phyloP scores from a whole-genome alignment of 2,888 invertebrate species.

The Frankliniella fusca region DNA sequence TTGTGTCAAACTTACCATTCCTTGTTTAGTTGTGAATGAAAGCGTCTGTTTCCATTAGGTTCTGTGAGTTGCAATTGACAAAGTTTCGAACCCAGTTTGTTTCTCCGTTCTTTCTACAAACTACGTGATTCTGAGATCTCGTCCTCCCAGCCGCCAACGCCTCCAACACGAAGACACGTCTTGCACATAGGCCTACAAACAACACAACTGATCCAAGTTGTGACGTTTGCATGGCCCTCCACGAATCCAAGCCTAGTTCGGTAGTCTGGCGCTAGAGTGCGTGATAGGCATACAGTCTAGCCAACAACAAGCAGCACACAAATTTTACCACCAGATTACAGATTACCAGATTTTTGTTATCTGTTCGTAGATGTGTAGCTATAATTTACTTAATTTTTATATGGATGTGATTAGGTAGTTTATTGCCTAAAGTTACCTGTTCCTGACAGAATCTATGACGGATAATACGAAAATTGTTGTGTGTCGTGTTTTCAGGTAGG shows the following conservation, averaged over 20 bases:
- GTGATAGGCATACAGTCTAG: neutral
- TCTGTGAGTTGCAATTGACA: neutral
- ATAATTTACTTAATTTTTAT: too few species aligned
- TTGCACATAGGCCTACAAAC: slow-evolving; percentile 15
- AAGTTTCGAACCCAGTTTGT: too few species aligned
- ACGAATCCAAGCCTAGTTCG: neutral
- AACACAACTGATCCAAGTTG: slow-evolving; percentile 7
- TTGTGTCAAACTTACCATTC: slow-evolving; percentile 12
- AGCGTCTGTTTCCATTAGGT: neutral
- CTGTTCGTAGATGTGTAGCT: too few species aligned
- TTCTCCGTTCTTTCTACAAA: neutral
- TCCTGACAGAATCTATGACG: too few species aligned
- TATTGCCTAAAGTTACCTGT: too few species aligned
- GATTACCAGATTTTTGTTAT: too few species aligned
- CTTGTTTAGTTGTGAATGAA: neutral
- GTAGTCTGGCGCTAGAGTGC: neutral
- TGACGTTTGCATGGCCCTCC: slow-evolving; percentile 15
- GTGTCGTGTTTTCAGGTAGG: too few species aligned
- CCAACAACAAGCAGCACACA: neutral
- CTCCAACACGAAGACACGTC: neutral
- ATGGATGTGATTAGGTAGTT: too few species aligned
- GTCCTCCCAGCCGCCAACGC: neutral
- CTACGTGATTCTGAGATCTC: neutral
- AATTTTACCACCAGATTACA: too few species aligned
- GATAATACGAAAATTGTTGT: too few species aligned